phyloP scores from a whole-genome alignment of 2,797 vertebrate species.

The Pangasius larnaudii region DNA sequence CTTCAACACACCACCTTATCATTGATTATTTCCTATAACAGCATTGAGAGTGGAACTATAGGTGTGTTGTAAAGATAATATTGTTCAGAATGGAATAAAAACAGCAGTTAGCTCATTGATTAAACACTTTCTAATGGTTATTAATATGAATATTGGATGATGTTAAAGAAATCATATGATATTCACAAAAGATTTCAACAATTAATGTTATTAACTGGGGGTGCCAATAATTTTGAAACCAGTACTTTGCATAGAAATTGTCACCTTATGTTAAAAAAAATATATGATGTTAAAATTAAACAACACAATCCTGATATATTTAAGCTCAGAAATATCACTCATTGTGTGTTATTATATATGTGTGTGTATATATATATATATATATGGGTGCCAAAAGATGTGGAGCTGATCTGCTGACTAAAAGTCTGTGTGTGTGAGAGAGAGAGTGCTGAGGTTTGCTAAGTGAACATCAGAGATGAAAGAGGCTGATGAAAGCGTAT shows the following conservation, averaged over 20 bases:
- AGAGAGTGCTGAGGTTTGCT: not conserved
- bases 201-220: not conserved
- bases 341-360: not conserved
- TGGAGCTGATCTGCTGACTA: not conserved
- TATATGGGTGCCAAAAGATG: not conserved
- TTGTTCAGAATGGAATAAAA: not conserved
- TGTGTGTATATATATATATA: too few species aligned
- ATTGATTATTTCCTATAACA: not conserved
- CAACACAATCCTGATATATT: not conserved
- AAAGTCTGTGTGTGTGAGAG: not conserved
- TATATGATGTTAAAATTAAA: not conserved
- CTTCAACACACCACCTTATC: not conserved
- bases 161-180: not conserved
- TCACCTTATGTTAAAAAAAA: not conserved
- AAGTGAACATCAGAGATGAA: not conserved
- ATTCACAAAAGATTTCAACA: not conserved
- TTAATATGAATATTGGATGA: not conserved
- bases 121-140: not conserved
- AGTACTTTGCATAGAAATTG: not conserved
- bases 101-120: not conserved
- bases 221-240: not conserved
- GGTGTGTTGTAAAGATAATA: not conserved
- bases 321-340: not conserved
- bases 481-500: not conserved
- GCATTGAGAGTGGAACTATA: not conserved